Base-by-base conservation (phyloP, 2,888 invertebrate genomes). In the Tenthredo livida region DNA sequence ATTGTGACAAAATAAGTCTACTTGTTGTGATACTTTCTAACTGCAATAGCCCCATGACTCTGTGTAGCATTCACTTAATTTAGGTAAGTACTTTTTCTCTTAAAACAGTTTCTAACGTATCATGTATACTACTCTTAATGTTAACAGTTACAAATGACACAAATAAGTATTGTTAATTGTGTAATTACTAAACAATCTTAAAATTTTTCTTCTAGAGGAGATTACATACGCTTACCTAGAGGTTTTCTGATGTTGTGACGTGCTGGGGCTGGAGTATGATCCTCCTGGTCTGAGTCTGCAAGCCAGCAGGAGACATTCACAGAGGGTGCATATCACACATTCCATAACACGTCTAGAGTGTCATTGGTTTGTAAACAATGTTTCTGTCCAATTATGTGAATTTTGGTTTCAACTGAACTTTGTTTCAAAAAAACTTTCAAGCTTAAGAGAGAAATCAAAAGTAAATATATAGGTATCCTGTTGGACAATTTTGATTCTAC, bases 221-320 rank as follows among this genome's bases (percentile, higher is more conserved):
- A 70, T 83, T 84, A 67, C 77, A 84, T 86, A 86, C 86, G 88
- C 95, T 94, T 94, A 95, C 95, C 95, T 93, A 95, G 92, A 89
- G 94, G 94, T 92, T 95, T 95, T 94, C 94, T 94, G 93, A 95
- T 94, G 94, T 93, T 93, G 91, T 93, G 93, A 88, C 93, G 91
- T 89, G 91, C 92, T 88, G 91, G 91, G 91, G 90, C 92, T 91
- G 91, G 90, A 87, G 93, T 92, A 89, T 92, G 93, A 87, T 93
- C 93, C 91, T 93, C 93, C 90, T 93, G 93, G 90, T 93, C 93
- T 90, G 93, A 93, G 92, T 93, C 93, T 93, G 93, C 91, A 93
- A 93, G 91, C 88, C 91, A 92, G 91, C 93, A 89, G 90, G 92
- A 92, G 92, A 93, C 92, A 92, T 92, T 92, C 88, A 88, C 91